Percentiles rank a stretch among this genome's conserved stretches.
phyloP scores from a whole-genome alignment of 2,888 invertebrate genomes.

The Cetonia aurata region DNA sequence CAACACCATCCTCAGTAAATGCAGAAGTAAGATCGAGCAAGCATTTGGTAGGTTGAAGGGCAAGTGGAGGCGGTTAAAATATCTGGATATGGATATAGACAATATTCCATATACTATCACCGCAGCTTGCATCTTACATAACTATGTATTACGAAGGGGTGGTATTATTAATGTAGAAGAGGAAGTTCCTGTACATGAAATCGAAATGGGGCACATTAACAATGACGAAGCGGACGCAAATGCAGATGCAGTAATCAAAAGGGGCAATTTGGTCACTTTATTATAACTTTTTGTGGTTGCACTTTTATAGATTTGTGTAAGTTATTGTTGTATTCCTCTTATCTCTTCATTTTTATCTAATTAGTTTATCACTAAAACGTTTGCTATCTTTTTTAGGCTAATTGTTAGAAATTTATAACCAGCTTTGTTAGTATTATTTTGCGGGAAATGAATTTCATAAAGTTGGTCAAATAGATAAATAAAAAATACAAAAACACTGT shows the following conservation, averaged over 20 bases:
- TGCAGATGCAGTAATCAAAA: not conserved
- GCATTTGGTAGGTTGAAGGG: conserved; percentile 56
- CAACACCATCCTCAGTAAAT: conserved; percentile 54
- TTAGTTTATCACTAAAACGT: no score
- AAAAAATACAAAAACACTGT: no score
- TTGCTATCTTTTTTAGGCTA: no score
- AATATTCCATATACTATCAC: conserved; percentile 47
- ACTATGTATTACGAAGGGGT: not conserved
- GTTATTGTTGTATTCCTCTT: no score
- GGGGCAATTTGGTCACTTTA: no score
- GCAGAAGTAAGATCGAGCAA: conserved; percentile 55
- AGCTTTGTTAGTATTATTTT: no score
- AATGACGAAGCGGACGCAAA: not conserved
- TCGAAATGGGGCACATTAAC: not conserved
- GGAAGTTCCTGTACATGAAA: not conserved
- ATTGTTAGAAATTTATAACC: no score
- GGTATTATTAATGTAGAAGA: conserved; percentile 3
- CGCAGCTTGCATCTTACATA: conserved; percentile 48
- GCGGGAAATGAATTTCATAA: no score
- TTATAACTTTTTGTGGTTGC: no score
- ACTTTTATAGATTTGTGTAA: no score
- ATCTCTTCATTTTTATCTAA: no score
- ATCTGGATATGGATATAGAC: conserved; percentile 49
- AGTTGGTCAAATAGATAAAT: no score
- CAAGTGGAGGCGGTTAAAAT: conserved; percentile 47